These are phyloP conservation scores for Pheucticus melanocephalus DNA, from an alignment of 2,113 vertebrate species.

Conservation along the genomic window DNA sequence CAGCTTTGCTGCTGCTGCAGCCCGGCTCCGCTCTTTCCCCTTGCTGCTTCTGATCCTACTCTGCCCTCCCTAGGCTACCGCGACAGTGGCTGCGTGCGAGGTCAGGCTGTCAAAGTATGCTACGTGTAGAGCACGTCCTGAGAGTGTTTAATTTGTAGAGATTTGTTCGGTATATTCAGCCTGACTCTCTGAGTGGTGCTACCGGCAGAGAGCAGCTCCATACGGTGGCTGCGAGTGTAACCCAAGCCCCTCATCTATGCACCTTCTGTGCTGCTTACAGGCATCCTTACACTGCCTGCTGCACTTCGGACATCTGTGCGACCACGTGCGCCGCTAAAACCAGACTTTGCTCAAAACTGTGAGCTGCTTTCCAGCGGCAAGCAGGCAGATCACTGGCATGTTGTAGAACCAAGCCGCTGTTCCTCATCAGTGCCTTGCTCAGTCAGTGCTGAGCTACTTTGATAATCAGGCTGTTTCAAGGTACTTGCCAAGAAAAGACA, in stretches of 20 bases:
- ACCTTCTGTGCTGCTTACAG: background rate
- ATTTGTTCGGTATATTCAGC: background rate
- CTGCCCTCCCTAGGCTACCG: background rate
- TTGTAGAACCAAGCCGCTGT: background rate
- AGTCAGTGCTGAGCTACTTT: background rate
- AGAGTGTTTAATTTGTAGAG: background rate
- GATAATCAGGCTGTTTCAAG: background rate
- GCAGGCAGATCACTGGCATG: background rate
- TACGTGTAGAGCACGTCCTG: background rate
- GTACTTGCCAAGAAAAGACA: background rate
- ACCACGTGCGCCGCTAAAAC: background rate
- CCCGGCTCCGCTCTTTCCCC: background rate
- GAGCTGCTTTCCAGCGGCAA: background rate
- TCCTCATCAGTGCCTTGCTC: background rate
- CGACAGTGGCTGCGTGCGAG: fast-evolving
- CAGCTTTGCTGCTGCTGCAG: background rate
- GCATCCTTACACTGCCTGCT: background rate
- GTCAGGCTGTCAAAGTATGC: too few relatives aligned
- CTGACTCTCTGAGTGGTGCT: background rate
- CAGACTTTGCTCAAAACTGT: background rate
- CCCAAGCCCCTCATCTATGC: background rate
- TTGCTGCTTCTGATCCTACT: background rate
- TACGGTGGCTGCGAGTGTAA: fast-evolving
- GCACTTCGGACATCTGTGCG: background rate
- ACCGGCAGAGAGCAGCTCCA: fast-evolving